Evolutionary conservation across 1,140 invertebrate genomes (phyloP), one percentile per base, ranked within the genome.

Genomic region (Ostrea edulis): DNA sequence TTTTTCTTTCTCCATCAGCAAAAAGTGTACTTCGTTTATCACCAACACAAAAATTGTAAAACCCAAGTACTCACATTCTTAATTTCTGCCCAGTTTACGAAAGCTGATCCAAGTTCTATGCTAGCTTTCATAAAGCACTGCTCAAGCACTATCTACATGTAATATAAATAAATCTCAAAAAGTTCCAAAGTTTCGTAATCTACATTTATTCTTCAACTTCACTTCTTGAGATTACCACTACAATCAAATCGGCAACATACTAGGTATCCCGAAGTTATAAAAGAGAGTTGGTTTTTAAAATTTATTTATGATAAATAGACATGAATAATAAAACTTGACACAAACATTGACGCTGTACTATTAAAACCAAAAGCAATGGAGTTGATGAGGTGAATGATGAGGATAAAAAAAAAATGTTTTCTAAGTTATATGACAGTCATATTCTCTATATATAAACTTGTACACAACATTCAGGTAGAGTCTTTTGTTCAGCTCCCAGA

Each of bases 381-480:
- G 29, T 77, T 12, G 25, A 77, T 77, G 68, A 77, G 68, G 25
- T 77, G 68, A 77, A 14, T 0, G 68, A 77, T 77, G 68, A 77
- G 68, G 68, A 77, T 77, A 77, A 77, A 44, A n/a, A n/a, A n/a
- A n/a, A 77, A 77, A 77, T 77, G 68, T 77, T 25, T 77, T 22
- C 68, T 77, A 77, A 35, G 68, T 77, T 77, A 77, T 77, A 77
- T 77, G 22, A 77, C 55, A 77, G 68, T 77, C 68, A 77, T 77
- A 77, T 25, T 77, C 68, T 77, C 68, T 77, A 25, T 77, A 85
- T 85, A 62, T 85, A 22, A 44, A 58, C 84, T 85, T 62, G 20
- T 85, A 65, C 55, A 85, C 84, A 85, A 85, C 84, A 85, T 83
- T 52, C 51, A 83, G 52, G n/a, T 83, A 85, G 35, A 35, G 84